A percentile compares a stretch with the other conserved stretches of the same genome.
Evolutionary conservation across 2,888 invertebrate species (phyloP).

Genomic region (Melanargia galathea): DNA sequence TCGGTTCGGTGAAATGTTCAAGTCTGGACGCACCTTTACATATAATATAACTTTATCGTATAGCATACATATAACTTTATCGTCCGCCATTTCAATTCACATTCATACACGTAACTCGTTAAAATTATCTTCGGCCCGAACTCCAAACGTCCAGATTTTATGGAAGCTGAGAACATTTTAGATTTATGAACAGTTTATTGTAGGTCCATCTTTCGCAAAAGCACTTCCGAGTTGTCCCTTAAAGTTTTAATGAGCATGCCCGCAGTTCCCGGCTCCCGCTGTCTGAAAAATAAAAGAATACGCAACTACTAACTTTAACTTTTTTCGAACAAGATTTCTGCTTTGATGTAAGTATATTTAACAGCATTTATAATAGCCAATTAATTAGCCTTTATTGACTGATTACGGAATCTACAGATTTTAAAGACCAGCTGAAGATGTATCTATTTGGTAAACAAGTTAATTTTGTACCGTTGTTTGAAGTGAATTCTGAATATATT

Average conservation of each 20-base stretch:
- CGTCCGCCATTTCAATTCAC: conserved; percentile 22
- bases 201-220: conserved; percentile 12
- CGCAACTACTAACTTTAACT: conserved; percentile 28
- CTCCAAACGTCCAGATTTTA: conserved; percentile 26
- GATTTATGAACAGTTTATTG: conserved; percentile 33
- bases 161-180: conserved; percentile 24
- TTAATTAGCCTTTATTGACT: too few species aligned
- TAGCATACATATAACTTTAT: conserved; percentile 14
- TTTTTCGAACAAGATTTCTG: background rate
- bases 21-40: too few species aligned
- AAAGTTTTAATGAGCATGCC: conserved; percentile 44
- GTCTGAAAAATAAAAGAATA: conserved; percentile 49
- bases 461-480: too few species aligned
- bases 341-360: too few species aligned
- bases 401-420: too few species aligned
- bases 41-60: too few species aligned
- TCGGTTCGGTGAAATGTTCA: too few species aligned
- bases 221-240: conserved; percentile 18
- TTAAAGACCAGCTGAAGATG: too few species aligned
- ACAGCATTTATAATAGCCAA: background rate
- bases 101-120: conserved; percentile 32
- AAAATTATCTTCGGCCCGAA: conserved; percentile 27
- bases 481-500: too few species aligned
- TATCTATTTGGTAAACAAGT: too few species aligned
- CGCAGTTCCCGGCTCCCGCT: conserved; percentile 32